Conservation (phyloP, 2,113 vertebrate species). For the Pogonocichla stellata region DNA sequence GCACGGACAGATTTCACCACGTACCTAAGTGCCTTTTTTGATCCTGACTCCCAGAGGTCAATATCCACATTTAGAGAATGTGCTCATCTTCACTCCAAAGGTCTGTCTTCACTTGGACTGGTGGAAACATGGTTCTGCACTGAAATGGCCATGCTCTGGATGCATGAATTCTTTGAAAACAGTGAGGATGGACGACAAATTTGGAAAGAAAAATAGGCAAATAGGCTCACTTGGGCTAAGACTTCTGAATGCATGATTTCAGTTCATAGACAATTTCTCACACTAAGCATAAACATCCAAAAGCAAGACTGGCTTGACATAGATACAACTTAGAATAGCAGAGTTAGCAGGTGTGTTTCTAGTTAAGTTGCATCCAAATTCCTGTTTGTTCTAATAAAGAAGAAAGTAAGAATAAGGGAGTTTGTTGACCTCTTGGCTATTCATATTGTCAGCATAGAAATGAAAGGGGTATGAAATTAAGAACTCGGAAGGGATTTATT, state of each 20-base stretch:
- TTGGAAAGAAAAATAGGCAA: neutral
- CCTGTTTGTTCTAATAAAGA: constrained; percentile 35
- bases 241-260: constrained; percentile 1
- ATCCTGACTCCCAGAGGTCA: neutral
- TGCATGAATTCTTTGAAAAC: neutral
- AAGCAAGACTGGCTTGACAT: neutral
- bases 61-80: neutral
- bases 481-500: constrained; percentile 57
- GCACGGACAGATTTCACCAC: neutral
- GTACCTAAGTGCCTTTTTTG: neutral
- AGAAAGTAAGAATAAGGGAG: constrained; percentile 17
- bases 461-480: constrained; percentile 64
- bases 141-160: neutral
- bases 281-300: neutral
- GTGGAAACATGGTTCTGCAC: neutral
- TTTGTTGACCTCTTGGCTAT: constrained; percentile 57
- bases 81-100: neutral
- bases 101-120: neutral
- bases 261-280: neutral
- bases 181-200: neutral
- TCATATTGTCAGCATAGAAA: constrained; percentile 15
- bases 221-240: neutral
- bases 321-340: neutral
- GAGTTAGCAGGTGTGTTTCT: neutral
- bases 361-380: constrained; percentile 28